Conservation (phyloP, 2,113 vertebrate species). For the Burhinus oedicnemus region DNA sequence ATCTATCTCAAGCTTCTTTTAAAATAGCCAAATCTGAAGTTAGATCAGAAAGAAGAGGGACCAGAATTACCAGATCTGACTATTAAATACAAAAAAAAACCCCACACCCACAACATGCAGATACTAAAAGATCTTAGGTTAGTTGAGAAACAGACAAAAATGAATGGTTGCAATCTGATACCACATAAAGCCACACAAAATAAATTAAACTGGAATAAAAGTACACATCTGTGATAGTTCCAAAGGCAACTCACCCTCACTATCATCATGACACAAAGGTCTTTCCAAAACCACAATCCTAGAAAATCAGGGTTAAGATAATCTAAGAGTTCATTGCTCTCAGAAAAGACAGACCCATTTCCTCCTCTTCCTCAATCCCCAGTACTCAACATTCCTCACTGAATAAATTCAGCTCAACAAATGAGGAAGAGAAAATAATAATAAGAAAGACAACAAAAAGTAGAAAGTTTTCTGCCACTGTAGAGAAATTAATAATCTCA, state of each 20-base stretch:
- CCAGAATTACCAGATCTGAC: not conserved
- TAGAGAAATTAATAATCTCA: not conserved
- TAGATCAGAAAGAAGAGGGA: not conserved
- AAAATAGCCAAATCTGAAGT: not conserved
- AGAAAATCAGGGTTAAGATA: not conserved
- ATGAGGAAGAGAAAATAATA: not conserved
- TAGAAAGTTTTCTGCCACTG: not conserved
- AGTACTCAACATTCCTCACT: not conserved
- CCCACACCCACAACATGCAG: not conserved
- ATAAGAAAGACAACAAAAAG: not conserved
- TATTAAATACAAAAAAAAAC: not conserved
- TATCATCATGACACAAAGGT: not conserved
- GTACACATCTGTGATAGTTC: not conserved
- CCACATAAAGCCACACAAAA: not conserved
- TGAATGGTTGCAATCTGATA: not conserved
- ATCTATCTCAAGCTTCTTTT: not conserved
- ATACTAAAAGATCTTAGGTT: not conserved
- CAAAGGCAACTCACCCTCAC: not conserved
- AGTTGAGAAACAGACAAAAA: not conserved
- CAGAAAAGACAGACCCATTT: not conserved
- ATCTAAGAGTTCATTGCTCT: not conserved
- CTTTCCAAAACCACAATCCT: not conserved
- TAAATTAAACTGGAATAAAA: not conserved
- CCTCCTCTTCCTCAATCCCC: not conserved
- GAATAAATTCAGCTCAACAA: not conserved